Conservation (phyloP, 2,797 vertebrate genomes). For the Hoplostethus mediterraneus region DNA sequence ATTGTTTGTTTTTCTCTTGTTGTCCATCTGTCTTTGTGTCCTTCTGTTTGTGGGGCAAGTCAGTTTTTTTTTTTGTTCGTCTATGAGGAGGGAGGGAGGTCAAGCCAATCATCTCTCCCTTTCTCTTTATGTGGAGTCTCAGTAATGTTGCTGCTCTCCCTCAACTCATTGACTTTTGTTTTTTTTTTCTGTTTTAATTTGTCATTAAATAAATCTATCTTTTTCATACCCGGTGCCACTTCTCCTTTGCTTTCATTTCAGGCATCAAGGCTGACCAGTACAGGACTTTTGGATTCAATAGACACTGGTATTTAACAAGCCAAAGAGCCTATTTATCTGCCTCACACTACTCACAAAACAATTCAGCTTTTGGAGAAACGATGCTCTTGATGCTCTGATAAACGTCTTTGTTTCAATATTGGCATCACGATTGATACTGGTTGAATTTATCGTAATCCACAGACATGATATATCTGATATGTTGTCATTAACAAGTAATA, state of each 20-base stretch:
- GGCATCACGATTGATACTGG: too few relatives aligned
- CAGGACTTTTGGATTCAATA: neutral
- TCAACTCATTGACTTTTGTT: constrained; percentile 75
- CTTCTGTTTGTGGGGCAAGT: constrained; percentile 91
- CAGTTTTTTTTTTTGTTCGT: constrained; percentile 56
- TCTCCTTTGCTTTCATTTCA: constrained; percentile 20
- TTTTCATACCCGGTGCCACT: constrained; percentile 91
- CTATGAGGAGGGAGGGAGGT: constrained; percentile 74
- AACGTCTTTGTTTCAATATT: too few relatives aligned
- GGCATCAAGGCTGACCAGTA: neutral
- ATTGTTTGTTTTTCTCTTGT: constrained; percentile 60
- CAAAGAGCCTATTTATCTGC: too few relatives aligned
- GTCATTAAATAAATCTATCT: constrained; percentile 99
- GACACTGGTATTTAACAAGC: too few relatives aligned
- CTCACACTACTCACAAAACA: too few relatives aligned
- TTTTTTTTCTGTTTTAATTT: constrained; percentile 89
- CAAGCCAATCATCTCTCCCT: constrained; percentile 77
- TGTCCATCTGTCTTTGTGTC: constrained; percentile 86
- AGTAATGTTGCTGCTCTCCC: constrained; percentile 83
- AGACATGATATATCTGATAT: too few relatives aligned
- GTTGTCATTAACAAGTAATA: too few relatives aligned
- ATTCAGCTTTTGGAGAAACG: too few relatives aligned
- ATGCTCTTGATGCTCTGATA: too few relatives aligned
- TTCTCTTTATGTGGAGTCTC: constrained; percentile 76
- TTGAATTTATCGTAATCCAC: too few relatives aligned